A percentile compares a stretch with the other conserved stretches of the same genome.
Conservation (phyloP, 2,797 vertebrate species). For the Anomalospiza imberbis region DNA sequence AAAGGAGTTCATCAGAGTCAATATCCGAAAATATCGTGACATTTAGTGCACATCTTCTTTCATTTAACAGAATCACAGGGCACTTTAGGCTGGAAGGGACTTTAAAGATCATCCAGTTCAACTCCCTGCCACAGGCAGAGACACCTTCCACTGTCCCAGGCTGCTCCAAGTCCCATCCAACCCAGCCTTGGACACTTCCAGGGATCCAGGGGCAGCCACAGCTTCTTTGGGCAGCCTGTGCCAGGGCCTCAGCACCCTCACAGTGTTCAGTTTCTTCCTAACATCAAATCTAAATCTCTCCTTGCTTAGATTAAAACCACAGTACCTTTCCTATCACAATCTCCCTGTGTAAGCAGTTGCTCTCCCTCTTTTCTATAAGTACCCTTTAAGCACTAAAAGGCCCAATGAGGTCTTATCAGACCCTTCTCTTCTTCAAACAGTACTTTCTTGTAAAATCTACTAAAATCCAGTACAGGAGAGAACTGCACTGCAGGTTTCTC, state of each 20-base stretch:
- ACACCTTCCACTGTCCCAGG: not conserved
- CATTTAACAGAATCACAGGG: not conserved
- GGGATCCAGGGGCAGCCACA: not conserved
- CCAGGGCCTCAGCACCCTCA: not conserved
- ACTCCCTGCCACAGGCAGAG: not conserved
- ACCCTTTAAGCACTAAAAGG: not conserved
- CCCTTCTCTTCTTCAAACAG: not conserved
- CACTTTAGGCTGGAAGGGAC: not conserved
- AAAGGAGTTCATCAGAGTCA: not conserved
- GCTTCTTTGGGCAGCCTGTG: not conserved
- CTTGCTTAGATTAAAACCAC: not conserved
- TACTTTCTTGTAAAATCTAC: not conserved
- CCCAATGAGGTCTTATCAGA: not conserved
- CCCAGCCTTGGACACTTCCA: not conserved
- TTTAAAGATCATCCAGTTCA: not conserved
- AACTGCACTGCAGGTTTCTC: not conserved
- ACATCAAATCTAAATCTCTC: not conserved
- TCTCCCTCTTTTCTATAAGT: not conserved
- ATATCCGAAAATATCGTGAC: not conserved
- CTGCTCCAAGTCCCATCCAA: fast-evolving
- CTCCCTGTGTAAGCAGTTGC: not conserved
- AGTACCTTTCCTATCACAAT: not conserved
- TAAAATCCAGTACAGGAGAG: not conserved
- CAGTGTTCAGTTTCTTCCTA: not conserved
- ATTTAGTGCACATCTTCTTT: not conserved